phyloP scores from a whole-genome alignment of 2,797 vertebrate genomes.

The Glyptemys insculpta region DNA sequence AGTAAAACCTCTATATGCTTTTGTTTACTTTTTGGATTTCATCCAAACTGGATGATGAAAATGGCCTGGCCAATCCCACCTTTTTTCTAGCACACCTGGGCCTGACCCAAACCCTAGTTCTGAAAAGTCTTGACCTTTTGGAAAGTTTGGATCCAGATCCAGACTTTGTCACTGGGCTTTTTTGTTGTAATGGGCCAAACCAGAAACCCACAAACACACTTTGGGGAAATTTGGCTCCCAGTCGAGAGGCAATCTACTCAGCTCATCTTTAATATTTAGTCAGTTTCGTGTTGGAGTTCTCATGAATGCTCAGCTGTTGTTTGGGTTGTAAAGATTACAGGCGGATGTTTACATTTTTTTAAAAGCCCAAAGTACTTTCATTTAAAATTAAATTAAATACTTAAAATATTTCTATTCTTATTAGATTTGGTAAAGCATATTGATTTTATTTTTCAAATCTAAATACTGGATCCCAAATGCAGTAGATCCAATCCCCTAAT shows the following conservation, averaged over 20 bases:
- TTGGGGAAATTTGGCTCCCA: not conserved
- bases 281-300: not conserved
- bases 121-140: not conserved
- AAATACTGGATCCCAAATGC: not conserved
- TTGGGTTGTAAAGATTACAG: accelerated
- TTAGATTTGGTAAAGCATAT: not conserved
- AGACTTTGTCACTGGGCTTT: not conserved
- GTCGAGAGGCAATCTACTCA: not conserved
- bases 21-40: not conserved
- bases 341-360: not conserved
- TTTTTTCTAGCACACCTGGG: accelerated
- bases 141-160: not conserved
- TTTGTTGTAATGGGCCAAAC: not conserved
- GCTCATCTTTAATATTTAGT: not conserved
- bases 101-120: not conserved
- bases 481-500: not conserved
- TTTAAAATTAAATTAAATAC: not conserved
- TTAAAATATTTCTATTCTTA: not conserved
- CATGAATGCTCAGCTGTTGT: not conserved
- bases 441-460: not conserved
- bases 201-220: not conserved
- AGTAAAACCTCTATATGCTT: not conserved
- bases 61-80: not conserved
- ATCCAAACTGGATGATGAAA: not conserved
- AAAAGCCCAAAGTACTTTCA: constrained; percentile 31